These are phyloP conservation scores for Unio pictorum DNA, from an alignment of 2,888 invertebrate species.

Conservation along the genomic window DNA sequence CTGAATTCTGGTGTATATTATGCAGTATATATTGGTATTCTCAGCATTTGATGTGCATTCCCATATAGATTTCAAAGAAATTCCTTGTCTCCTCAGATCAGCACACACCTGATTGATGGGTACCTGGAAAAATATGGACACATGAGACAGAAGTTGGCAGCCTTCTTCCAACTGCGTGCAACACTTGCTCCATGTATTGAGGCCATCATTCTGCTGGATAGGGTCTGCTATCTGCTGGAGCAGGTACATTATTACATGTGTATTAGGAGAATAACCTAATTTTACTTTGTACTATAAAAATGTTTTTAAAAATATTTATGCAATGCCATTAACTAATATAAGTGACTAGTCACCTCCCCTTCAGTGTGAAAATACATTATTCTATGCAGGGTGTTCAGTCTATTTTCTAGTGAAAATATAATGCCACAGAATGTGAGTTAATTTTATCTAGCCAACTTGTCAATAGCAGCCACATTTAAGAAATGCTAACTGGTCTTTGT, in stretches of 20 bases:
- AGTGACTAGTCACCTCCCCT: too few species aligned
- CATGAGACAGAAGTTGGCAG: slow-evolving; percentile 42
- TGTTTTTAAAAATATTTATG: too few species aligned
- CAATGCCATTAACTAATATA: too few species aligned
- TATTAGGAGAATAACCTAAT: background rate
- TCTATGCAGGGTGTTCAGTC: background rate
- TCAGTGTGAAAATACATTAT: background rate
- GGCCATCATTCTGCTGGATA: slow-evolving; percentile 85
- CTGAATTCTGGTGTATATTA: too few species aligned
- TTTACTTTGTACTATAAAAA: too few species aligned
- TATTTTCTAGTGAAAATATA: background rate
- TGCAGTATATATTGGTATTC: too few species aligned
- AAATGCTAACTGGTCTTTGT: too few species aligned
- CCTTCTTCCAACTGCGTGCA: slow-evolving; percentile 84
- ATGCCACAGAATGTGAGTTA: too few species aligned
- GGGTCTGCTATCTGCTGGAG: slow-evolving; percentile 83
- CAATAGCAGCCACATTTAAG: too few species aligned
- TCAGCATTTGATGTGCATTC: background rate
- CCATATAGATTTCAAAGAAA: background rate
- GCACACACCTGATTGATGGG: slow-evolving; percentile 28
- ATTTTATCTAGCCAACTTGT: too few species aligned
- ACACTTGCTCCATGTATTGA: slow-evolving; percentile 87
- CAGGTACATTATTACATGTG: slow-evolving; percentile 71
- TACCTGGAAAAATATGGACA: slow-evolving; percentile 35
- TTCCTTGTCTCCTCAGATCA: slow-evolving; percentile 35